phyloP scores from a whole-genome alignment of 2,888 invertebrate genomes.

The Polydrusus tereticollis region DNA sequence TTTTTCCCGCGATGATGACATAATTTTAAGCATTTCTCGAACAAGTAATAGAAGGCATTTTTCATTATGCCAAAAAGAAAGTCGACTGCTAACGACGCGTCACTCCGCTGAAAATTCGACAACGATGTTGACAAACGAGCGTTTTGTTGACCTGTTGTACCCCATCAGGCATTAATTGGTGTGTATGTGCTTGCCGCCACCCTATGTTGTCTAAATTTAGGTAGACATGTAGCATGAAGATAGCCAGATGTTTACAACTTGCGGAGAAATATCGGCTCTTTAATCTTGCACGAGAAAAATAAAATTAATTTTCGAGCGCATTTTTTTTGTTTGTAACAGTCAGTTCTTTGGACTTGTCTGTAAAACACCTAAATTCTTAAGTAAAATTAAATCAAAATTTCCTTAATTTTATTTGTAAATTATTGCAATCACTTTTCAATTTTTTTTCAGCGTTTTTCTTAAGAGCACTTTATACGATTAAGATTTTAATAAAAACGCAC shows the following conservation, averaged over 20 bases:
- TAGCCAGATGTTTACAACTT: conserved; percentile 9
- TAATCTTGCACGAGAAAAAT: not conserved
- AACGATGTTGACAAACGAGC: conserved; percentile 17
- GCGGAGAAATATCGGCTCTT: not conserved
- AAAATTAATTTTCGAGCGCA: not conserved
- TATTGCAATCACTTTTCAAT: too few species aligned
- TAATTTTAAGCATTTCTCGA: not conserved
- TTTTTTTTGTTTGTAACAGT: too few species aligned
- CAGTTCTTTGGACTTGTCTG: too few species aligned
- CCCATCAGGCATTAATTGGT: conserved; percentile 17
- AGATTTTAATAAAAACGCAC: not conserved
- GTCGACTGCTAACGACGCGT: not conserved
- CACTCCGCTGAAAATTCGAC: conserved; percentile 5
- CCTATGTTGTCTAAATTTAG: not conserved
- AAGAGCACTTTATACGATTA: too few species aligned
- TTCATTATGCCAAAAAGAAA: not conserved
- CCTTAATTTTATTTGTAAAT: too few species aligned
- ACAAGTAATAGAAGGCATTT: not conserved
- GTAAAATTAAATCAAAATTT: too few species aligned
- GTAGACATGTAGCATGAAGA: not conserved
- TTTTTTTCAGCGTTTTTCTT: too few species aligned
- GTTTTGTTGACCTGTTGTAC: conserved; percentile 25
- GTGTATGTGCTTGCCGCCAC: not conserved
- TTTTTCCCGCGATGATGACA: not conserved
- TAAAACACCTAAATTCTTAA: too few species aligned